Percentiles rank a stretch among this genome's conserved stretches.
Conservation (phyloP, 2,888 invertebrate species). For the Aelia acuminata region DNA sequence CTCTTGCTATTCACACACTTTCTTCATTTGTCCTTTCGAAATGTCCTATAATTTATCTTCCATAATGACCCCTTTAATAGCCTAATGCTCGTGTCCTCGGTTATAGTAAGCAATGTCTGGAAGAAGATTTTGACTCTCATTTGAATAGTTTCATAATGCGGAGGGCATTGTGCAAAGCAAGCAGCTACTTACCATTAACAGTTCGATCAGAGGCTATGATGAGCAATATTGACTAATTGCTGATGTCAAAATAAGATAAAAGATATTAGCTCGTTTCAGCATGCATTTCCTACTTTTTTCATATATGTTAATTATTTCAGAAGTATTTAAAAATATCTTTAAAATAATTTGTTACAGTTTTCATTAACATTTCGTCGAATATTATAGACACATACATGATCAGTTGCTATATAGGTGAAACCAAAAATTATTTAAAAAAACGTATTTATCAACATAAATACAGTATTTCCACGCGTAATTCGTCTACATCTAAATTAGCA, state of each 20-base stretch:
- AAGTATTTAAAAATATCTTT: no score
- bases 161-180: not conserved
- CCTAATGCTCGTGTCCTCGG: not conserved
- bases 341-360: no score
- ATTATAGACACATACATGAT: no score
- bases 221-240: not conserved
- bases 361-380: no score
- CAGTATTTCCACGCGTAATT: no score
- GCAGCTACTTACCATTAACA: not conserved
- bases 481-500: no score
- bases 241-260: not conserved
- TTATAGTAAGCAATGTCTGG: slow-evolving; percentile 5
- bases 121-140: not conserved
- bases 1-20: not conserved
- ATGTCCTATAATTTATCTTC: not conserved
- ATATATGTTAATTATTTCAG: no score
- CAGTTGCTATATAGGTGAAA: no score
- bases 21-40: slow-evolving; percentile 27
- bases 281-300: no score
- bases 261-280: no score
- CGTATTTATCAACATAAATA: no score
- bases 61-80: not conserved
- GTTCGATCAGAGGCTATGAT: not conserved
- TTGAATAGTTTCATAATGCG: not conserved
- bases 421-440: no score